Evolutionary conservation across 2,797 vertebrate species (phyloP), one percentile per base, ranked within the genome.

Genomic region (Sebastes iracundus): DNA sequence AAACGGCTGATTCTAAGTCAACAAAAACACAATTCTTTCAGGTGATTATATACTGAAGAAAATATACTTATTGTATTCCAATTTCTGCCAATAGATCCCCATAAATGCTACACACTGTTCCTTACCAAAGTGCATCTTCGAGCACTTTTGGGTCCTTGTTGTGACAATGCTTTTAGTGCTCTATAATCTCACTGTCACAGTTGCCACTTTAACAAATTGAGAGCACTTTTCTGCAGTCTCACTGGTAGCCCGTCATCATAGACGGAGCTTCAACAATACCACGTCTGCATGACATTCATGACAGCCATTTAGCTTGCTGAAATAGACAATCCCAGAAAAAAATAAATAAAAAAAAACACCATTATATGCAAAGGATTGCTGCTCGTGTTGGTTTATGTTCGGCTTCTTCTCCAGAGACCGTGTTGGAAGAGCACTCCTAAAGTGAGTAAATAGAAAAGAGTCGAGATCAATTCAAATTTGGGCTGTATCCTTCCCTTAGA

Each of bases 181-280:
- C 22, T 74, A 71, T 85, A 80, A 91, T 90, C 83, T 87, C 56
- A 66, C 85, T 88, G 84, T 90, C 85, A 88, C 72, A 62, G 72
- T 74, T 78, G 35, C 73, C 80, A 85, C 79, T 90, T 92, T 32
- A 85, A 72, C 74, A 89, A 84, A 88, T 72, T 71, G 72, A 74
- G 61, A 87, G 38, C 79, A 78, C 62, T 87, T 88, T 79, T 49
- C 66, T 30, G 58, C 71, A 72, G 63, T 61, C 32, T 5, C 64
- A 49, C 25, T 56, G 56, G 63, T 66, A 67, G 66, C 73, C 55
- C 12, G 27, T 86, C 78, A 73, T 66, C 59, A 58, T n/a, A 67
- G 35, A 69, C 32, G 13, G n/a, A 46, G 61, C 65, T 72, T 67
- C 63, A 75, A 60, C 42, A 74, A 75, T 35, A 27, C 18, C n/a